A percentile compares a stretch with the other conserved stretches of the same genome.
phyloP scores from a whole-genome alignment of 2,113 vertebrate genomes.

The Coptodon bakossiorum region DNA sequence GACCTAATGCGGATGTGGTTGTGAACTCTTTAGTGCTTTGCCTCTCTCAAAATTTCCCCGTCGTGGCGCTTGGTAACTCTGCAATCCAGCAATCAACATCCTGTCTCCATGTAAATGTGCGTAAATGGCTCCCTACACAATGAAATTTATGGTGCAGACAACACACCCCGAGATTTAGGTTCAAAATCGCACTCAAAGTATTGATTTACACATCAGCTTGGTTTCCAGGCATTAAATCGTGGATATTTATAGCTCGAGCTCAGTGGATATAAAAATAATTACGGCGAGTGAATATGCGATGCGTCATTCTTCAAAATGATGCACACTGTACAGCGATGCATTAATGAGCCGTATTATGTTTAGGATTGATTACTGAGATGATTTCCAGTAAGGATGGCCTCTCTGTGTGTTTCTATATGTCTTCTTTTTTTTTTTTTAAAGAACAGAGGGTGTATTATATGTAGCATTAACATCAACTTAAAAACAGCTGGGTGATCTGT shows the following conservation, averaged over 20 bases:
- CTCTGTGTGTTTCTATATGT: not conserved
- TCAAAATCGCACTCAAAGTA: slow-evolving; percentile 66
- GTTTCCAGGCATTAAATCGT: slow-evolving; percentile 63
- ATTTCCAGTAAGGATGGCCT: not conserved
- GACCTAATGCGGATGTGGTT: slow-evolving; percentile 41
- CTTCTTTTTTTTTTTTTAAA: too few species aligned
- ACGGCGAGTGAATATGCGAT: slow-evolving; percentile 24
- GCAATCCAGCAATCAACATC: slow-evolving; percentile 63
- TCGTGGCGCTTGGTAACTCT: slow-evolving; percentile 56
- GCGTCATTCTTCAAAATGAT: not conserved
- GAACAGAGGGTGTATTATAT: not conserved
- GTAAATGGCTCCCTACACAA: slow-evolving; percentile 61
- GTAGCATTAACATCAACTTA: not conserved
- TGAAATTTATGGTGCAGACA: slow-evolving; percentile 51
- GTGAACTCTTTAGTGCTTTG: slow-evolving; percentile 45
- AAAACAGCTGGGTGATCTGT: not conserved
- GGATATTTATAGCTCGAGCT: slow-evolving; percentile 52
- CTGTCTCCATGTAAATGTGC: slow-evolving; percentile 68
- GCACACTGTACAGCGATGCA: not conserved
- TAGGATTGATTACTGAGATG: not conserved
- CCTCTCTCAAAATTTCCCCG: slow-evolving; percentile 24
- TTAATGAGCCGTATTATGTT: not conserved
- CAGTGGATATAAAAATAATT: slow-evolving; percentile 69
- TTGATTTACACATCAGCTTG: slow-evolving; percentile 70
- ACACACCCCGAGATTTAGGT: slow-evolving; percentile 62